Evolutionary conservation across 2,888 invertebrate genomes (phyloP).

Genomic region (Periphyllus acericola): DNA sequence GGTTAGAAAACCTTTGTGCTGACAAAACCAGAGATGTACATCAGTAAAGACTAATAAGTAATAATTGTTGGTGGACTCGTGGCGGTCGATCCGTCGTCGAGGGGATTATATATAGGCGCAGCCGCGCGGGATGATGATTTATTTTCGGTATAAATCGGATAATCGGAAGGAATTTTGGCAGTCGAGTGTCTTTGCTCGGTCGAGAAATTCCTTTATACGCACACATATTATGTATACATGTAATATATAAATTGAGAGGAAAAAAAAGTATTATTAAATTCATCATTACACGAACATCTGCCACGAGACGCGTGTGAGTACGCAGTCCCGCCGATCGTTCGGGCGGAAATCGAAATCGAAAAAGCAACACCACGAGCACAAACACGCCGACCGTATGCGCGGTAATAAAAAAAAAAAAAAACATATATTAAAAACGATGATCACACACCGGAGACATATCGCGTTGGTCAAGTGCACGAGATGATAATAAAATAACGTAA

Average conservation of each 20-base stretch:
- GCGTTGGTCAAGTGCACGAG: too few species aligned
- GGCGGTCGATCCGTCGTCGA: not conserved
- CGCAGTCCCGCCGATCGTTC: not conserved
- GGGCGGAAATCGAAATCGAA: not conserved
- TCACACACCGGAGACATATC: too few species aligned
- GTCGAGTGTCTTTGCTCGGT: not conserved
- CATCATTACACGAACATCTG: slow-evolving; percentile 27
- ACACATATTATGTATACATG: not conserved
- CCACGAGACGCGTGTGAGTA: not conserved
- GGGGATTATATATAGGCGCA: not conserved
- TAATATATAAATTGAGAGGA: not conserved
- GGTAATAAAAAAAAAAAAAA: not conserved
- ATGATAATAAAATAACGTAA: too few species aligned
- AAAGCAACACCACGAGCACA: not conserved
- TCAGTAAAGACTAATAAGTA: not conserved
- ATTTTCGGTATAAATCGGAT: slow-evolving; percentile 46
- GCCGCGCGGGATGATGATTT: slow-evolving; percentile 9
- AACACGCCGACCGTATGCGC: not conserved
- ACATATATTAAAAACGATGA: too few species aligned
- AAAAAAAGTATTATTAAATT: slow-evolving; percentile 15
- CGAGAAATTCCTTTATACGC: slow-evolving; percentile 4
- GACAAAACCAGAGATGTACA: not conserved
- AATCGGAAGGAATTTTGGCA: slow-evolving; percentile 41
- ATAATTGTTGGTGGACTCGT: not conserved
- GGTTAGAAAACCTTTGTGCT: too few species aligned